Percentiles rank a stretch among this genome's conserved stretches.
Conservation (phyloP, 2,113 vertebrate species). For the Pholis gunnellus region DNA sequence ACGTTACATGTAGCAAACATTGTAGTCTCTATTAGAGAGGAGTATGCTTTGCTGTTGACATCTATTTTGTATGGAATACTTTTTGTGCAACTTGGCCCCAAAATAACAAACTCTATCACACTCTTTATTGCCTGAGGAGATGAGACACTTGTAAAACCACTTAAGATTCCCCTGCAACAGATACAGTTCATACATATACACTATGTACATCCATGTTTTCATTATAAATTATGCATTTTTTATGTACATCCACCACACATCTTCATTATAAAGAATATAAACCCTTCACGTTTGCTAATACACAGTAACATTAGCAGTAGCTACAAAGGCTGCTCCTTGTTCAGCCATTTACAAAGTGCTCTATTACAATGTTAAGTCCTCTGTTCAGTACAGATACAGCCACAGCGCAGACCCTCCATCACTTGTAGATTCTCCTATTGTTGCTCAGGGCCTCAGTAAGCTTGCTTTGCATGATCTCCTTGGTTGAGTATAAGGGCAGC, state of each 20-base stretch:
- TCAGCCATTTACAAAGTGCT: constrained; percentile 4
- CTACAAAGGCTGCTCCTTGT: neutral
- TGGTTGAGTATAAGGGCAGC: constrained; percentile 75
- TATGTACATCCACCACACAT: neutral
- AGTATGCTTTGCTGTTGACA: neutral
- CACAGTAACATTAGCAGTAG: neutral
- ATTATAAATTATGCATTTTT: neutral
- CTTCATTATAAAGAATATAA: neutral
- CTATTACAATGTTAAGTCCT: neutral
- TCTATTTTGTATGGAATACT: neutral
- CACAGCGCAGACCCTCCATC: neutral
- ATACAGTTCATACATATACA: neutral
- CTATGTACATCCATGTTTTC: neutral
- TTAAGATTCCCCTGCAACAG: neutral
- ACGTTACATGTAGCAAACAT: neutral
- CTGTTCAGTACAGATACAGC: neutral
- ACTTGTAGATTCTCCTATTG: constrained; percentile 62
- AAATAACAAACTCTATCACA: neutral
- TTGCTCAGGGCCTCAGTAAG: constrained; percentile 76
- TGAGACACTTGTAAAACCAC: neutral
- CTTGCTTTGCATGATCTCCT: constrained; percentile 70
- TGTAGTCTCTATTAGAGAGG: neutral
- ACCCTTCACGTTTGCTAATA: neutral
- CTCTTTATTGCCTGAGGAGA: neutral
- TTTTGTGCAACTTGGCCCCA: too few relatives aligned